Evolutionary conservation across 2,113 vertebrate genomes (phyloP).

Genomic region (Ciconia maguari): DNA sequence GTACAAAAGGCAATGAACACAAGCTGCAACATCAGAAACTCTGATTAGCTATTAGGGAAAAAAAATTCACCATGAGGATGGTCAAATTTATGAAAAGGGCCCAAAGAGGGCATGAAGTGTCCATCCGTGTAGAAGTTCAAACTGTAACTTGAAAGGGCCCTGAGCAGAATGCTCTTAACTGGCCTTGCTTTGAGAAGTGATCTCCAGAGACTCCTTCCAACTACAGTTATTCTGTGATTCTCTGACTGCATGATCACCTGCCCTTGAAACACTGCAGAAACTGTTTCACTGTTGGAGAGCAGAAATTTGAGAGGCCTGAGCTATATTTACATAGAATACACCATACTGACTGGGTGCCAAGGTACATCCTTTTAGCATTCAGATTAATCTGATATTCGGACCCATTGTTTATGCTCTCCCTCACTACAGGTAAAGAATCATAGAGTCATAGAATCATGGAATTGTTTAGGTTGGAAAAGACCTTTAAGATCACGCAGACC

Average conservation of each 20-base stretch:
- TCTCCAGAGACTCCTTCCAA: not conserved
- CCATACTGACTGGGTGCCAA: not conserved
- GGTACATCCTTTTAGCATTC: not conserved
- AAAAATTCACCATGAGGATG: not conserved
- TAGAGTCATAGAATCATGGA: not conserved
- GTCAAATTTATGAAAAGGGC: not conserved
- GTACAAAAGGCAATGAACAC: not conserved
- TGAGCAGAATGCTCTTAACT: not conserved
- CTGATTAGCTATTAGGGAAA: not conserved
- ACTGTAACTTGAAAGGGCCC: not conserved
- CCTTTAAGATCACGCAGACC: no score
- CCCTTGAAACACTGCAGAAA: not conserved
- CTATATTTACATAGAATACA: not conserved
- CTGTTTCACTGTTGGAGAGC: not conserved
- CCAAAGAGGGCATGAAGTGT: not conserved
- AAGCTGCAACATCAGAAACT: not conserved
- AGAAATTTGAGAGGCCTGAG: not conserved
- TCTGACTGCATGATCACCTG: not conserved
- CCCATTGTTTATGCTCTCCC: not conserved
- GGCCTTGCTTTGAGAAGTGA: not conserved
- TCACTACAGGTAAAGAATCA: not conserved
- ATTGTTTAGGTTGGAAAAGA: no score
- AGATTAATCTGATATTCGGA: not conserved
- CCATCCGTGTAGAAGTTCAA: not conserved
- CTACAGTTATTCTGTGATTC: not conserved